phyloP scores from a whole-genome alignment of 2,888 invertebrate species.

The Chorisops tibialis region DNA sequence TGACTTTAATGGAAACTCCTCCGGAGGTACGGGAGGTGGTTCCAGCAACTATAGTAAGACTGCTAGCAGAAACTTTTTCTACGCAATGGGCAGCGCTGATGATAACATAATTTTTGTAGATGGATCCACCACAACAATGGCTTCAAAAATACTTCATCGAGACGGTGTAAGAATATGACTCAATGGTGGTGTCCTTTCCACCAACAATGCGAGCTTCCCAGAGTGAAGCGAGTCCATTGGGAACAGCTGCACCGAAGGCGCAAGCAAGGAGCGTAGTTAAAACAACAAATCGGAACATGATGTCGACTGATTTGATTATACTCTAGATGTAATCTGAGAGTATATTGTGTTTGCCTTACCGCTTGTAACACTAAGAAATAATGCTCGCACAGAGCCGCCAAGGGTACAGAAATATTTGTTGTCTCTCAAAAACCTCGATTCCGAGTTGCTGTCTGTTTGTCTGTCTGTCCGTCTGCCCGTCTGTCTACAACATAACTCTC shows the following conservation, averaged over 20 bases:
- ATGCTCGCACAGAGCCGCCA: too few relatives aligned
- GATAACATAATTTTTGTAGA: constrained; percentile 37
- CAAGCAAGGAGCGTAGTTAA: constrained; percentile 33
- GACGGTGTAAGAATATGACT: constrained; percentile 41
- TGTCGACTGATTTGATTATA: constrained; percentile 1
- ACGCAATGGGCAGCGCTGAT: constrained; percentile 44
- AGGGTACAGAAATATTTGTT: too few relatives aligned
- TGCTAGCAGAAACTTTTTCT: constrained; percentile 6
- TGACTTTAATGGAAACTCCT: constrained; percentile 51
- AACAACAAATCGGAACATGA: constrained; percentile 28
- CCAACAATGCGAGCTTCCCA: constrained; percentile 34
- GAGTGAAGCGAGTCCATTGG: constrained; percentile 24
- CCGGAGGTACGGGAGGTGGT: constrained; percentile 35
- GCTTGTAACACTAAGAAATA: too few relatives aligned
- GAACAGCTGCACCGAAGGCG: constrained; percentile 1
- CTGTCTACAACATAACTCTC: too few relatives aligned
- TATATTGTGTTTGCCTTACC: too few relatives aligned
- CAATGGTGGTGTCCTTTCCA: constrained; percentile 35
- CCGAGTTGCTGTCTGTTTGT: too few relatives aligned
- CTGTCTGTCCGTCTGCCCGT: too few relatives aligned
- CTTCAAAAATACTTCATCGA: constrained; percentile 41
- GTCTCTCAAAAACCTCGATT: too few relatives aligned
- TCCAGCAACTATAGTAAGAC: constrained; percentile 41
- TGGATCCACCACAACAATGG: constrained; percentile 44
- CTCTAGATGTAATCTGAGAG: too few relatives aligned